Evolutionary conservation across 2,888 invertebrate genomes (phyloP), one percentile per base, ranked within the genome.

Genomic region (Coenonympha glycerion): DNA sequence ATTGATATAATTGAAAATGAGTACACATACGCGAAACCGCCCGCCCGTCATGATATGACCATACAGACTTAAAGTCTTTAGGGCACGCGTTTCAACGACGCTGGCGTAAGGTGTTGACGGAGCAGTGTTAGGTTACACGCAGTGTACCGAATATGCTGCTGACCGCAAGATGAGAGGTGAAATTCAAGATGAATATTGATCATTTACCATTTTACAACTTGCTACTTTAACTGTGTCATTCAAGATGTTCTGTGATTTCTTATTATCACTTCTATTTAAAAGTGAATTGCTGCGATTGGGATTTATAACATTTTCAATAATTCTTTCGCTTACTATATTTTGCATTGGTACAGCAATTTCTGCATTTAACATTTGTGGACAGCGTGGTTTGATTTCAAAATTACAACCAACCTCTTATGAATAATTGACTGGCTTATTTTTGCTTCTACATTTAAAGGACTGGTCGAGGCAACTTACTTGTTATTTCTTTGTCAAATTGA

Each of bases 351-450:
- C 68, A 28, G 85, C 84, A 47, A 79, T 61, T 68, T 85, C 81
- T 18, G 78, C 84, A 76, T 82, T 85, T 56, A 86, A 63, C 80
- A 86, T 84, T 76, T 83, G 79, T 46, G 88, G 88, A 68, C 87
- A 88, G 59, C 87, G 88, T 19, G 87, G 88, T 57, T 78, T 86
- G 54, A 88, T 87, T 74, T 88, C 88, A 74, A 87, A 88, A 66
- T 88, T 88, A 63, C 87, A 88, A 21, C 87, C 85, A 44, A 88
- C 88, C 63, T 88, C 88, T 71, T 88, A 59, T 87, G 87, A 56
- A 88, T 88, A 18, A 88, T 79, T 8, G 88, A 88, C 58, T 88
- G 88, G 61, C 86, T 88, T 61, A 88, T 88, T 73, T 88, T 88
- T 37, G 87, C 73, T 71, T 88, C 88, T 28, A 88, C 88, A 70